Percentiles rank a stretch among this genome's conserved stretches.
phyloP scores from a whole-genome alignment of 2,797 vertebrate genomes.

The Meriones psammophilus region DNA sequence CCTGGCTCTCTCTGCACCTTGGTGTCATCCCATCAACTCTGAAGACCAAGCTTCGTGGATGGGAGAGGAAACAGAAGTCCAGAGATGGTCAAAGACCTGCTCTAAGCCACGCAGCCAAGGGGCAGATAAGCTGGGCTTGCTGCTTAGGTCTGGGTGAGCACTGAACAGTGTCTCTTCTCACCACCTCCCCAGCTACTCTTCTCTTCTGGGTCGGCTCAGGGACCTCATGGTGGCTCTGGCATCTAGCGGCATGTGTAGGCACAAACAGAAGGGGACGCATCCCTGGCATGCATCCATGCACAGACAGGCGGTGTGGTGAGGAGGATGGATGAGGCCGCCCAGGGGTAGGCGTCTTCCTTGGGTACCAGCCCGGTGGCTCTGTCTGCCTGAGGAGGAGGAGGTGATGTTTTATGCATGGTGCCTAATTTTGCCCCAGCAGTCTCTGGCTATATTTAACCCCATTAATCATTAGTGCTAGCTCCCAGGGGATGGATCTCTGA shows the following conservation, averaged over 20 bases:
- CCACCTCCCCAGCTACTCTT: background rate
- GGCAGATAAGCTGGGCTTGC: background rate
- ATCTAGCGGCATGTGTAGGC: background rate
- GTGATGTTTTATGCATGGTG: conserved; percentile 89
- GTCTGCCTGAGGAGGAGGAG: conserved; percentile 79
- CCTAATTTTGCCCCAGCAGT: conserved; percentile 87
- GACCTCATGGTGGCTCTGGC: background rate
- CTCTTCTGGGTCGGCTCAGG: background rate
- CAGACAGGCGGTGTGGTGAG: accelerated
- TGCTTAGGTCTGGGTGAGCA: background rate
- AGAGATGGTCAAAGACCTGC: background rate
- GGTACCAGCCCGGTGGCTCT: conserved; percentile 37
- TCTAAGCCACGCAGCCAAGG: background rate
- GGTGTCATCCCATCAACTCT: accelerated
- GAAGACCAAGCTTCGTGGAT: background rate
- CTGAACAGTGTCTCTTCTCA: accelerated
- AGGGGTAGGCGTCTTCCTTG: conserved; percentile 20
- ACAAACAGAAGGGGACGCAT: accelerated
- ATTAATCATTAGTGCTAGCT: conserved; percentile 88
- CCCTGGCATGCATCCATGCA: background rate
- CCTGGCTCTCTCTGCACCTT: background rate
- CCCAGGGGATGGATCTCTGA: conserved; percentile 87
- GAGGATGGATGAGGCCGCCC: background rate
- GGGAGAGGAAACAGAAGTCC: background rate
- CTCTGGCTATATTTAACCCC: conserved; percentile 90